phyloP scores from a whole-genome alignment of 1,140 invertebrate species.

The Stratiolaelaps scimitus region DNA sequence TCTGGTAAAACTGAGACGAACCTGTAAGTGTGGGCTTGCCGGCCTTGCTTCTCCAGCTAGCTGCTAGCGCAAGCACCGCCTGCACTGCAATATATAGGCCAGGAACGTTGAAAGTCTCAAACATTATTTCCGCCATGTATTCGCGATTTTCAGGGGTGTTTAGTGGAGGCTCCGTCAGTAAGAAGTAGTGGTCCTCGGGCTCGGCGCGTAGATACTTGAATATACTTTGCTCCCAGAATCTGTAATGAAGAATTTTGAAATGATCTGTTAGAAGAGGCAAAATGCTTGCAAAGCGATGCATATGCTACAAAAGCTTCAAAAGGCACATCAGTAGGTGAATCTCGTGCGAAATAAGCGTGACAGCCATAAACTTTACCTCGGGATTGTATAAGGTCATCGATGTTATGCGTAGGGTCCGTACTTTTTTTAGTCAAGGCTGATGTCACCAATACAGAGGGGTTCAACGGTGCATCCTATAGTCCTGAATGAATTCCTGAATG shows the following conservation, averaged over 20 bases:
- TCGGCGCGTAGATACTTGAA: slow-evolving; percentile 97
- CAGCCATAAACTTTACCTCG: too few relatives aligned
- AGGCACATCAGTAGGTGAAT: too few relatives aligned
- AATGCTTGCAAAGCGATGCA: too few relatives aligned
- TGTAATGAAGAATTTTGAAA: neutral
- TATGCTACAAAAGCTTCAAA: too few relatives aligned
- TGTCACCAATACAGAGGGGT: too few relatives aligned
- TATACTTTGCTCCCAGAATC: slow-evolving; percentile 95
- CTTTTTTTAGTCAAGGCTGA: too few relatives aligned
- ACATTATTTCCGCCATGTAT: slow-evolving; percentile 99
- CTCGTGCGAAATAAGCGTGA: too few relatives aligned
- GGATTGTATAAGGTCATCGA: too few relatives aligned
- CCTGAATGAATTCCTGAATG: too few relatives aligned
- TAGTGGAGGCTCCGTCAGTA: slow-evolving; percentile 96
- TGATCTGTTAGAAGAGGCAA: neutral
- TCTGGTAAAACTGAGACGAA: too few relatives aligned
- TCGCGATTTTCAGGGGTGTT: slow-evolving; percentile 99
- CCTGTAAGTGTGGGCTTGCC: slow-evolving; percentile 82
- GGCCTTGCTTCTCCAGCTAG: slow-evolving; percentile 81
- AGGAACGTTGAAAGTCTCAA: slow-evolving; percentile 99
- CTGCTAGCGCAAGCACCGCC: slow-evolving; percentile 91
- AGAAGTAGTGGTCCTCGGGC: slow-evolving; percentile 97
- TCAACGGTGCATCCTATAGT: too few relatives aligned
- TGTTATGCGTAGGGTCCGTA: too few relatives aligned
- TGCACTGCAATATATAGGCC: slow-evolving; percentile 95